Base-by-base conservation (phyloP, 2,797 vertebrate species). In the Loris lydekkerianus region DNA sequence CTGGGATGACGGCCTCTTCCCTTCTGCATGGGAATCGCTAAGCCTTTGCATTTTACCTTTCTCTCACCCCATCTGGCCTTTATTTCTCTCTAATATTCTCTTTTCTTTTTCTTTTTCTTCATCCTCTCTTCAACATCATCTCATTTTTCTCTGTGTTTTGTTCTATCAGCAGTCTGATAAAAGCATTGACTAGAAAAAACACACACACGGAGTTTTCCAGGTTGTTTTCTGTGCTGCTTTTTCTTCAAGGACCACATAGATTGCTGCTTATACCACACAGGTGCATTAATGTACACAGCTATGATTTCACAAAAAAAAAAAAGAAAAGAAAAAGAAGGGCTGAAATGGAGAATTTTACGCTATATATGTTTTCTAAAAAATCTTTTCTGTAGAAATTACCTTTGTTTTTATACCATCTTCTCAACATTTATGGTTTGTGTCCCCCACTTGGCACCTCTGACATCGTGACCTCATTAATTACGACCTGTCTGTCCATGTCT, bases 381-480 rank as follows among this genome's bases (percentile, higher is more conserved):
- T 87, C 20, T n/a, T 92, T 85, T 23, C 75, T 81, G 65, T 17
- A 92, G 40, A 94, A 92, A 75, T 53, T 43, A 69, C 21, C 46
- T 92, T 29, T 3, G 31, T 58, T 56, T 87, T 58, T 65, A 67
- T n/a, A 84, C 21, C 27, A 58, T 43, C 40, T 82, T 73, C 20
- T 78, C 77, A 65, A 43, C 63, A 27, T 75, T 75, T 78, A 56
- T 34, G 13, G 13, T 81, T 72, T 76, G 11, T 87, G 21, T 34
- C 58, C 43, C n/a, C 82, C 78, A 18, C 43, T 49, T 67, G n/a
- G 3, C 20, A 81, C 17, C 65, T 75, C 46, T 91, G n/a, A 61
- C 46, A 70, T 69, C 15, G n/a, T 73, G 69, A 11, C 25, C 67
- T 93, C 17, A 31, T 67, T 46, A 46, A 60, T 83, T 67, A 31